phyloP scores from a whole-genome alignment of 2,888 invertebrate genomes.

The Synergus gifuensis region DNA sequence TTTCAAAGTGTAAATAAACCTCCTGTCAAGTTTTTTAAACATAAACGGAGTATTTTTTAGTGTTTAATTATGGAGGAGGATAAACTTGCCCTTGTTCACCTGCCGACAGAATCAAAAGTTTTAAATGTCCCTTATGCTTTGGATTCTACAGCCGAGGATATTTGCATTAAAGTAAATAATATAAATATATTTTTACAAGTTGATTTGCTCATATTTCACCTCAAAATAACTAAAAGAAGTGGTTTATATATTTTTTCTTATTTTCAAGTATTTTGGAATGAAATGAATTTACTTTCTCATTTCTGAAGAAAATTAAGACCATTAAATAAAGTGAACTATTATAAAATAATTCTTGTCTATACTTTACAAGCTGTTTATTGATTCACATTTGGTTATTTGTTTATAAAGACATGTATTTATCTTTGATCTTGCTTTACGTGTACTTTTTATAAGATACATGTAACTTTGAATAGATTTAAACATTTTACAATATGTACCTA shows the following conservation, averaged over 20 bases:
- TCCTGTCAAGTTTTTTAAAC: not conserved
- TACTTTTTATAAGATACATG: too few relatives aligned
- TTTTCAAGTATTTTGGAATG: not conserved
- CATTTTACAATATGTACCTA: too few relatives aligned
- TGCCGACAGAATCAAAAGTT: constrained; percentile 68
- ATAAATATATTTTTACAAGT: constrained; percentile 6
- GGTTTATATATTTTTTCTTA: not conserved
- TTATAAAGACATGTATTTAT: too few relatives aligned
- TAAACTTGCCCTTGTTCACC: constrained; percentile 64
- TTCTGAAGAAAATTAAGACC: not conserved
- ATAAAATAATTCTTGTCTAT: constrained; percentile 27
- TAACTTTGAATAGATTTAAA: too few relatives aligned
- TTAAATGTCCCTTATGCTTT: constrained; percentile 63
- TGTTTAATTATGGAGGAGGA: constrained; percentile 58
- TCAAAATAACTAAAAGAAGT: not conserved
- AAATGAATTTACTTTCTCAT: not conserved
- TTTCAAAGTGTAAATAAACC: not conserved
- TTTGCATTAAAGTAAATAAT: constrained; percentile 71
- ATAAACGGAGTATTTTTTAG: not conserved
- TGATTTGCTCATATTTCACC: not conserved
- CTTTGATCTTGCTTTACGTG: too few relatives aligned
- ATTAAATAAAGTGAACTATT: not conserved
- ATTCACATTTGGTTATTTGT: not conserved
- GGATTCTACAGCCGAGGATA: constrained; percentile 69
- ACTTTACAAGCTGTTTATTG: constrained; percentile 6